phyloP scores from a whole-genome alignment of 2,113 vertebrate species.

The Varanus komodoensis region DNA sequence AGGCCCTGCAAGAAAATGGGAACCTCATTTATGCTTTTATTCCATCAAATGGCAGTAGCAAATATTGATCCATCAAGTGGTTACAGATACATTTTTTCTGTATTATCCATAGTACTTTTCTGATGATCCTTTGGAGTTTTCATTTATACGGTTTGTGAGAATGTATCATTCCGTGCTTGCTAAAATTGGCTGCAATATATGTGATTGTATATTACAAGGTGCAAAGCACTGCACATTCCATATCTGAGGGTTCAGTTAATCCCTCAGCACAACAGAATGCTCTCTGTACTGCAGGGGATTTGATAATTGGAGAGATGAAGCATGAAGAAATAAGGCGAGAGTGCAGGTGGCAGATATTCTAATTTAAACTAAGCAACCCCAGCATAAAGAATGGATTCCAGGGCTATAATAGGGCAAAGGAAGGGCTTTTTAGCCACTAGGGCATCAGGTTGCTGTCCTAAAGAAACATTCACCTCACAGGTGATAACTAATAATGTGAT shows the following conservation, averaged over 20 bases:
- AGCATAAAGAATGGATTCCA: slow-evolving; percentile 15
- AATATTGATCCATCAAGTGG: not conserved
- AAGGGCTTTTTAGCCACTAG: slow-evolving; percentile 42
- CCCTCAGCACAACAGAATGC: slow-evolving; percentile 67
- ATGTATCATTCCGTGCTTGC: not conserved
- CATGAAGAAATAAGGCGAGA: slow-evolving; percentile 73
- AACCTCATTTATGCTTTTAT: not conserved
- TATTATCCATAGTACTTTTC: not conserved
- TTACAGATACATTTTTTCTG: slow-evolving; percentile 24
- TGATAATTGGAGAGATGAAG: slow-evolving; percentile 75
- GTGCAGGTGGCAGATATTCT: slow-evolving; percentile 71
- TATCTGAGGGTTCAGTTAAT: slow-evolving; percentile 69
- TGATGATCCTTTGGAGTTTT: slow-evolving; percentile 30
- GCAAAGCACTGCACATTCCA: slow-evolving; percentile 60
- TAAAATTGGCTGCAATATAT: slow-evolving; percentile 49
- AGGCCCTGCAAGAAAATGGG: slow-evolving; percentile 9
- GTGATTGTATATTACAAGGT: slow-evolving; percentile 55
- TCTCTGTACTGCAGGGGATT: slow-evolving; percentile 67
- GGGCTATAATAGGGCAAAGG: slow-evolving; percentile 51
- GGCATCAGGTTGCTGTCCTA: slow-evolving; percentile 28
- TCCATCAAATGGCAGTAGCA: not conserved
- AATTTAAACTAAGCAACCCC: slow-evolving; percentile 39
- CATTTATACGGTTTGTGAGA: slow-evolving; percentile 26
- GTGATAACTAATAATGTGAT: not conserved
- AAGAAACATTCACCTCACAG: not conserved